phyloP scores from a whole-genome alignment of 2,113 vertebrate species.

The Eubucco bourcierii region DNA sequence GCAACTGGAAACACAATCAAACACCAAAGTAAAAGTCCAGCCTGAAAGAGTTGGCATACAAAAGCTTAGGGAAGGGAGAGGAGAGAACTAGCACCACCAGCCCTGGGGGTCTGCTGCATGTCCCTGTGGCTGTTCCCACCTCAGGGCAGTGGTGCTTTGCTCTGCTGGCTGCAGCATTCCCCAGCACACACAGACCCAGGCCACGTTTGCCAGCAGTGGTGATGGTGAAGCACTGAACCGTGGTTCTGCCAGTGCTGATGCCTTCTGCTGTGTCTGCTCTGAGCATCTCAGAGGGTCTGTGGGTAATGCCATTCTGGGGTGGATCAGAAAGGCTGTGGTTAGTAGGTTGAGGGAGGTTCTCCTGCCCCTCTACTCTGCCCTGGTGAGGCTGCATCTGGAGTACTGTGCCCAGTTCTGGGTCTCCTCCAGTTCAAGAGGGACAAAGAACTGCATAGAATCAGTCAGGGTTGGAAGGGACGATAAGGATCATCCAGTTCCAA shows the following conservation, averaged over 20 bases:
- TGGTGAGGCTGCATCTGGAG: no score
- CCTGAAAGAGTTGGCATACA: slow-evolving; percentile 25
- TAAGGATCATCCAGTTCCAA: no score
- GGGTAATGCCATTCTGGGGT: not conserved
- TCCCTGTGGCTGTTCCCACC: not conserved
- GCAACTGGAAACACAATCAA: slow-evolving; percentile 38
- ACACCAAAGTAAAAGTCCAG: slow-evolving; percentile 3
- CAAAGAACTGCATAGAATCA: no score
- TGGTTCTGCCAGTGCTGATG: not conserved
- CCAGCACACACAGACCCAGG: not conserved
- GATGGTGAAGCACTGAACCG: not conserved
- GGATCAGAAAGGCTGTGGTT: no score
- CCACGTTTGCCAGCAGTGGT: not conserved
- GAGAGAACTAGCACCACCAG: not conserved
- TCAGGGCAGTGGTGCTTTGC: not conserved
- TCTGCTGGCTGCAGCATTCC: not conserved
- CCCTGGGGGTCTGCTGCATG: not conserved
- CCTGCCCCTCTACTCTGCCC: no score
- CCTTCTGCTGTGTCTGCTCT: not conserved
- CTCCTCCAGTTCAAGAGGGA: no score
- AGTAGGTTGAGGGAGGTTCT: no score
- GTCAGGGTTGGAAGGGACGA: no score
- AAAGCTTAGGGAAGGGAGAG: not conserved
- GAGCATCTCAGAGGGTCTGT: rapidly evolving
- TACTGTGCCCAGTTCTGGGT: no score